Percentiles rank a stretch among this genome's conserved stretches.
Conservation (phyloP, 2,888 invertebrate genomes). For the Drosophila yooni region DNA sequence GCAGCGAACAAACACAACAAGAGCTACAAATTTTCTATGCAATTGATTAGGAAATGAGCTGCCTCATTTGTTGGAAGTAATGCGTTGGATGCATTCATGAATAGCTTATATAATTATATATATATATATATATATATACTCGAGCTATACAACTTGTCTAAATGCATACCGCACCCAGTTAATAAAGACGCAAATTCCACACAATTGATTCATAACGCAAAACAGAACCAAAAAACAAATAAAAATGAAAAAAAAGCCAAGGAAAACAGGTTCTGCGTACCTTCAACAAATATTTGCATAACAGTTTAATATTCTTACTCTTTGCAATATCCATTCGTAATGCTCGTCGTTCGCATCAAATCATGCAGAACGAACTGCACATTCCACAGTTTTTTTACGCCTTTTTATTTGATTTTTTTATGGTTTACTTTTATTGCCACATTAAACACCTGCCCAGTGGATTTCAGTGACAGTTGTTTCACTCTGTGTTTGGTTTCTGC, state of each 20-base stretch:
- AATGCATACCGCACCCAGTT: slow-evolving; percentile 58
- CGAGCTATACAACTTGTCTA: slow-evolving; percentile 16
- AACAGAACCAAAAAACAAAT: neutral
- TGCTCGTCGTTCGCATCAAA: slow-evolving; percentile 59
- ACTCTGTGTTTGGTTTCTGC: slow-evolving; percentile 20
- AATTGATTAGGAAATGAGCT: slow-evolving; percentile 68
- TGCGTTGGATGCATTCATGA: neutral
- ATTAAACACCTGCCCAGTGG: slow-evolving; percentile 40
- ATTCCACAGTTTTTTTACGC: slow-evolving; percentile 44
- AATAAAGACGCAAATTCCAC: slow-evolving; percentile 52
- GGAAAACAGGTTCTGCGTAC: slow-evolving; percentile 51
- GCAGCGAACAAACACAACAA: slow-evolving; percentile 30
- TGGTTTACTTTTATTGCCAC: slow-evolving; percentile 16
- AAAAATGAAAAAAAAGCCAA: neutral
- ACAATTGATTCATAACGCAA: slow-evolving; percentile 64
- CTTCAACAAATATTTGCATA: slow-evolving; percentile 49
- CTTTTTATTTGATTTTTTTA: neutral
- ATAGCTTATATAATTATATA: neutral
- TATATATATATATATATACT: slow-evolving; percentile 20
- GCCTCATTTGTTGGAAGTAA: slow-evolving; percentile 19
- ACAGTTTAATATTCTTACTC: slow-evolving; percentile 32
- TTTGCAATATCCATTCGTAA: slow-evolving; percentile 25
- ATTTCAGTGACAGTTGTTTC: slow-evolving; percentile 4
- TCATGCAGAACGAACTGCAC: slow-evolving; percentile 67
- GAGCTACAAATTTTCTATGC: slow-evolving; percentile 29